phyloP scores from a whole-genome alignment of 2,888 invertebrate genomes.

The Pyrgus malvae region DNA sequence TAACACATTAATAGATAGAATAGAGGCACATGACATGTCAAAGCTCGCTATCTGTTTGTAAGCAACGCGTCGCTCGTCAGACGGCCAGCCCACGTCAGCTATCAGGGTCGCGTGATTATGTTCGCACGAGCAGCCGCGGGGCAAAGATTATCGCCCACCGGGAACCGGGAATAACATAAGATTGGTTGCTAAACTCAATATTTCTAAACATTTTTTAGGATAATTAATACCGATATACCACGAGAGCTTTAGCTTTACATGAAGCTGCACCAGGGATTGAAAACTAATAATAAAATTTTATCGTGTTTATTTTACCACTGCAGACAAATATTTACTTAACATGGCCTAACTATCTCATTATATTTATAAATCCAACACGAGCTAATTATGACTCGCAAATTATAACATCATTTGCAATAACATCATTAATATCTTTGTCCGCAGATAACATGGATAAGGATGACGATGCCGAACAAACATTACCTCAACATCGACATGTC shows the following conservation, averaged over 20 bases:
- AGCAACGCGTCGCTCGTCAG: too few species aligned
- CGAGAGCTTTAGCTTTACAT: too few species aligned
- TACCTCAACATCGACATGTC: constrained; percentile 89
- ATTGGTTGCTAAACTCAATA: neutral
- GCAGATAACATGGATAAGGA: constrained; percentile 86
- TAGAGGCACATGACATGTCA: too few species aligned
- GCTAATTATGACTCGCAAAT: neutral
- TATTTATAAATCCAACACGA: neutral
- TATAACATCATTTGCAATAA: neutral
- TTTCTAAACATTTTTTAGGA: too few species aligned
- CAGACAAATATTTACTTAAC: neutral
- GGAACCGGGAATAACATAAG: constrained; percentile 29
- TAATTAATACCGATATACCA: too few species aligned
- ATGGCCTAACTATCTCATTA: neutral
- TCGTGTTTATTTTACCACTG: too few species aligned
- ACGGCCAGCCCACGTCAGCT: constrained; percentile 29
- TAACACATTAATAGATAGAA: too few species aligned
- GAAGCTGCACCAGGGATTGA: too few species aligned
- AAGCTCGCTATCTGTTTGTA: too few species aligned
- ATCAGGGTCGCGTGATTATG: constrained; percentile 33
- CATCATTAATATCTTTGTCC: constrained; percentile 35
- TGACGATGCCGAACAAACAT: constrained; percentile 92
- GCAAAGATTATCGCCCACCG: constrained; percentile 35
- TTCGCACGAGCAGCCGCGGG: constrained; percentile 29
- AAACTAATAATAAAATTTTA: too few species aligned